Evolutionary conservation across 2,113 vertebrate genomes (phyloP).

Genomic region (Ammodramus savannarum): DNA sequence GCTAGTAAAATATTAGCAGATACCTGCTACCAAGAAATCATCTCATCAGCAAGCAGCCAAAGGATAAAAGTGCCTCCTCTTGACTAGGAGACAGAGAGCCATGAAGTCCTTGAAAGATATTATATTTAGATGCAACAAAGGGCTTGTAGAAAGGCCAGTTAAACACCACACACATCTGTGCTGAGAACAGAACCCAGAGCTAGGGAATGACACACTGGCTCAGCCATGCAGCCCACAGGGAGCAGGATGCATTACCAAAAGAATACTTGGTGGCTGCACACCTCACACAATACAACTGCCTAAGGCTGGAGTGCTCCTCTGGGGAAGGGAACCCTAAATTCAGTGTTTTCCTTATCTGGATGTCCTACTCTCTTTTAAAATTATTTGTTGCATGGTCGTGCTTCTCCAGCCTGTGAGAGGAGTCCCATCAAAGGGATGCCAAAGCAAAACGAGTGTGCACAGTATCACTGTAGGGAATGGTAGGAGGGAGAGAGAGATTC

Average conservation of each 20-base stretch:
- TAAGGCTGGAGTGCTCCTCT: background rate
- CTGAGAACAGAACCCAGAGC: background rate
- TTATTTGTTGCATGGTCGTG: fast-evolving
- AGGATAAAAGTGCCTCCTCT: background rate
- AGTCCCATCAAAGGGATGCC: background rate
- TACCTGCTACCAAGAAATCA: background rate
- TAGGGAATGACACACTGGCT: background rate
- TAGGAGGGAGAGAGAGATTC: background rate
- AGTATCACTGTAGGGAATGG: background rate
- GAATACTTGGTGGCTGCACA: background rate
- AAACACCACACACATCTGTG: background rate
- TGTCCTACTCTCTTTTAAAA: background rate
- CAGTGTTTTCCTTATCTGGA: background rate
- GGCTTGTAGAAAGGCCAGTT: background rate
- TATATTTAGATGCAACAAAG: background rate
- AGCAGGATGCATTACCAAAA: background rate
- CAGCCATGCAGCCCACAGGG: background rate
- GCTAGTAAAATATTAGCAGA: background rate
- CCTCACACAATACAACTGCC: background rate
- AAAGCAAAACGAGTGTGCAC: background rate
- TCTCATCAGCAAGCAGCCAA: background rate
- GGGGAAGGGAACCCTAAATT: background rate
- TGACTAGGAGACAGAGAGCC: background rate
- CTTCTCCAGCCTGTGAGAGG: background rate
- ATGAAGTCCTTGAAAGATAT: background rate